Evolutionary conservation across 2,888 invertebrate genomes (phyloP).

Genomic region (Diaperis boleti): DNA sequence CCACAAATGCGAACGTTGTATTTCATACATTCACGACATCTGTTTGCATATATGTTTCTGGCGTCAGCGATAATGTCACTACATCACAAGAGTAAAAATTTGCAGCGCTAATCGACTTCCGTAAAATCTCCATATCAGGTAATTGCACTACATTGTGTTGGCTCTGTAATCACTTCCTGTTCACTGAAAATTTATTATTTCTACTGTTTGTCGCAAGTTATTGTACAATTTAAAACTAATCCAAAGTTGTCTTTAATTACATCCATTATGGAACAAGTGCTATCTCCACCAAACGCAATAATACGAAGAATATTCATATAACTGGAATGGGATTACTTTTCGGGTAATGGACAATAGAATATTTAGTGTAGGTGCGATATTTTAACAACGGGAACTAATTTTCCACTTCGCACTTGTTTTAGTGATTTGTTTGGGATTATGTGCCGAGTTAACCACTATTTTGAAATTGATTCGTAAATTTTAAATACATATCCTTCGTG

Average conservation of each 20-base stretch:
- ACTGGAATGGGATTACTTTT: slow-evolving; percentile 18
- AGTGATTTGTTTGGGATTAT: too few species aligned
- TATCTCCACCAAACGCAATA: slow-evolving; percentile 19
- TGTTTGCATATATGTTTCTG: neutral
- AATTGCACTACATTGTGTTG: slow-evolving; percentile 29
- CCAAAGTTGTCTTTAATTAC: slow-evolving; percentile 28
- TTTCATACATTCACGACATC: neutral
- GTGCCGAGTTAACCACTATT: too few species aligned
- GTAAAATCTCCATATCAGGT: slow-evolving; percentile 27
- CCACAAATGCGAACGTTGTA: too few species aligned
- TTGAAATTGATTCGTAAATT: too few species aligned
- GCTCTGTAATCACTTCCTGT: slow-evolving; percentile 31
- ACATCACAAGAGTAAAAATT: slow-evolving; percentile 6
- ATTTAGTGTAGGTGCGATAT: neutral
- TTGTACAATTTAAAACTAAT: slow-evolving; percentile 21
- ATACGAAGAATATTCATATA: slow-evolving; percentile 3
- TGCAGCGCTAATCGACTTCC: slow-evolving; percentile 24
- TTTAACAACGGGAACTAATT: too few species aligned
- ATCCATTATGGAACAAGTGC: slow-evolving; percentile 17
- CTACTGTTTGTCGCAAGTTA: slow-evolving; percentile 17
- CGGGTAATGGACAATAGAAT: slow-evolving; percentile 9
- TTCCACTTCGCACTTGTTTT: too few species aligned
- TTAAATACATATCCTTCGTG: too few species aligned
- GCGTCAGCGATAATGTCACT: neutral
- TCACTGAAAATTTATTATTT: slow-evolving; percentile 28